Evolutionary conservation across 2,888 invertebrate genomes (phyloP), one percentile per base, ranked within the genome.

Genomic region (Micoletzkya japonica): DNA sequence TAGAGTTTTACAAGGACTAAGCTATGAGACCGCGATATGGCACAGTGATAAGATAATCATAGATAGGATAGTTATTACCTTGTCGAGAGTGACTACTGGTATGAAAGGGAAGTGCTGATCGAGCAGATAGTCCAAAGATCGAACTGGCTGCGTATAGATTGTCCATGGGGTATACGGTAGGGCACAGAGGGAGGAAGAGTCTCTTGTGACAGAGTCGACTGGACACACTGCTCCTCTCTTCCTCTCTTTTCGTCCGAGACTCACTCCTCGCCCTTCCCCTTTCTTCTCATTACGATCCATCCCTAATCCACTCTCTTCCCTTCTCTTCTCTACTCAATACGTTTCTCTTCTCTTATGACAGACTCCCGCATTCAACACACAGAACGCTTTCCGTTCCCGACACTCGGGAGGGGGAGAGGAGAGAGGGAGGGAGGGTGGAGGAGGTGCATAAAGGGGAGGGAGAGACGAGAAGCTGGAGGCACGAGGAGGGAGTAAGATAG

Each of bases 391-490:
- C 44, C 39, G 59, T 39, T 17, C 24, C n/a, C 26, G 59, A 37
- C 39, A 37, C 59, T 59, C 59, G 28, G 39, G 7, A 58, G 58
- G 58, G 24, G n/a, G n/a, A n/a, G 59, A 32, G 34, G 57, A 34
- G 30, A 28, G 26, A 7, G 34, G 32, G 37, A 17, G 37, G 59
- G n/a, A 37, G 39, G 37, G 37, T 59, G 58, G 36, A 37, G 58
- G 58, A 58, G 36, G 20, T 26, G 57, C 32, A 34, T 32, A 24
- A 36, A 57, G 59, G 58, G 14, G 57, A 32, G 32, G 57, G 24
- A n/a, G 34, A 4, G 34, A 17, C 34, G 58, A 39, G 44, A 59
- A 59, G 37, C 39, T 39, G 59, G 44, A 34, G 59, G 58, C 17
- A 39, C 24, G 14, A 59, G 39, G n/a, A 2, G 34, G 20, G 34